phyloP scores from a whole-genome alignment of 2,113 vertebrate species.

The Hepsetus odoe region DNA sequence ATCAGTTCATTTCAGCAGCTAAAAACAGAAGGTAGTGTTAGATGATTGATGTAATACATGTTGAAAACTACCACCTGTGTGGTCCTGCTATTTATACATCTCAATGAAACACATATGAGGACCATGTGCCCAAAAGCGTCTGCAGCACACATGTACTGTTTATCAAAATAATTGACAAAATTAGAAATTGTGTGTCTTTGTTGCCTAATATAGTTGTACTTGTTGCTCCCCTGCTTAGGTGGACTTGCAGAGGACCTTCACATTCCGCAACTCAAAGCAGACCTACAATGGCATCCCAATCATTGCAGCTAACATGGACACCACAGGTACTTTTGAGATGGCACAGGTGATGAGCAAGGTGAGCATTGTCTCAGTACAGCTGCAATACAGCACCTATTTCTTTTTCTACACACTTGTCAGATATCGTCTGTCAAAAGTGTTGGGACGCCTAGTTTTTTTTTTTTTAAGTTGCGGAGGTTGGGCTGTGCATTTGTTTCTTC shows the following conservation, averaged over 20 bases:
- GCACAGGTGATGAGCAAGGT: constrained; percentile 92
- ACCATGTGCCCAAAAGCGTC: background rate
- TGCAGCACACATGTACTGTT: background rate
- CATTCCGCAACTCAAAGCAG: constrained; percentile 97
- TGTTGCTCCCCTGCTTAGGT: constrained; percentile 74
- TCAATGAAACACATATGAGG: background rate
- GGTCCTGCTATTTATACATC: background rate
- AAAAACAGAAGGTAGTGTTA: background rate
- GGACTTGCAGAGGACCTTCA: constrained; percentile 90
- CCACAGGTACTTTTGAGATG: constrained; percentile 98
- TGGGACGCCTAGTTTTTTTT: no score
- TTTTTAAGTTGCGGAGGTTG: no score
- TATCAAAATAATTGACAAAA: no score
- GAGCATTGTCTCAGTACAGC: constrained; percentile 49
- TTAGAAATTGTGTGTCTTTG: background rate
- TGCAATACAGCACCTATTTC: background rate
- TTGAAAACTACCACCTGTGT: background rate
- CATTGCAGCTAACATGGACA: constrained; percentile 99
- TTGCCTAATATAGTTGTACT: constrained; percentile 1
- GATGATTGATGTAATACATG: background rate
- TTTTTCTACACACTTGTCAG: background rate
- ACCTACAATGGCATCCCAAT: constrained; percentile 94
- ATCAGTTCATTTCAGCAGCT: no score
- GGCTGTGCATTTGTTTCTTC: no score
- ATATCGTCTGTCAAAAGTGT: no score